Conservation (phyloP, 1,140 invertebrate genomes). For the Pogonomyrmex barbatus region DNA sequence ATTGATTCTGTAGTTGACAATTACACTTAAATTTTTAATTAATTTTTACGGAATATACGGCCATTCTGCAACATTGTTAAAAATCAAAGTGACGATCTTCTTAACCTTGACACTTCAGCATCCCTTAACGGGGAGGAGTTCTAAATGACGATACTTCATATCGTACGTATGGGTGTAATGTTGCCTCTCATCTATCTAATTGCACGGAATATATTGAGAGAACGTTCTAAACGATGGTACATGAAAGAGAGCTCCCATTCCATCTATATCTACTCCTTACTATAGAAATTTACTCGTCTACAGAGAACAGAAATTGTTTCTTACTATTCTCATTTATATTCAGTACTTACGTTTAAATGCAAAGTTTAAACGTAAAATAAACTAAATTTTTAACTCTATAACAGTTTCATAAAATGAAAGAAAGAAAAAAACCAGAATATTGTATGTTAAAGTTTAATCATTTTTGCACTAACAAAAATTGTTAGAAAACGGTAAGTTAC, state of each 20-base stretch:
- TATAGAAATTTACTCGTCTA: conserved; percentile 43
- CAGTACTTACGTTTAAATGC: neutral
- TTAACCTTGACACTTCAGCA: conserved; percentile 54
- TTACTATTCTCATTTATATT: conserved; percentile 25
- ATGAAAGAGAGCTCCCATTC: conserved; percentile 59
- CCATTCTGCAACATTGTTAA: neutral
- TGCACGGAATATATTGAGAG: conserved; percentile 79
- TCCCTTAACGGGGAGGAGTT: conserved; percentile 48
- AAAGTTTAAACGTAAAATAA: conserved; percentile 1
- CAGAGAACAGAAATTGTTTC: conserved; percentile 18
- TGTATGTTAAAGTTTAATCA: conserved; percentile 1
- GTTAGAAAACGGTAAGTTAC: neutral
- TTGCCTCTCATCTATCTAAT: conserved; percentile 76
- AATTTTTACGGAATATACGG: no score
- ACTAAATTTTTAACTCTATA: neutral
- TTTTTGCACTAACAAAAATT: neutral
- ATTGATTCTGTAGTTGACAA: neutral
- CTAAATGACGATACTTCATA: conserved; percentile 49
- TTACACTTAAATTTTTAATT: neutral
- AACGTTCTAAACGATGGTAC: conserved; percentile 52
- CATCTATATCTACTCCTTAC: neutral
- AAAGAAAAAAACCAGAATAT: neutral
- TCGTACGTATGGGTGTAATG: conserved; percentile 61
- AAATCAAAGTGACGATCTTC: conserved; percentile 55
- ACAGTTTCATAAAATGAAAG: neutral